Evolutionary conservation across 2,113 vertebrate genomes (phyloP), one percentile per base, ranked within the genome.

Genomic region (Sterrhoptilus dennistouni): DNA sequence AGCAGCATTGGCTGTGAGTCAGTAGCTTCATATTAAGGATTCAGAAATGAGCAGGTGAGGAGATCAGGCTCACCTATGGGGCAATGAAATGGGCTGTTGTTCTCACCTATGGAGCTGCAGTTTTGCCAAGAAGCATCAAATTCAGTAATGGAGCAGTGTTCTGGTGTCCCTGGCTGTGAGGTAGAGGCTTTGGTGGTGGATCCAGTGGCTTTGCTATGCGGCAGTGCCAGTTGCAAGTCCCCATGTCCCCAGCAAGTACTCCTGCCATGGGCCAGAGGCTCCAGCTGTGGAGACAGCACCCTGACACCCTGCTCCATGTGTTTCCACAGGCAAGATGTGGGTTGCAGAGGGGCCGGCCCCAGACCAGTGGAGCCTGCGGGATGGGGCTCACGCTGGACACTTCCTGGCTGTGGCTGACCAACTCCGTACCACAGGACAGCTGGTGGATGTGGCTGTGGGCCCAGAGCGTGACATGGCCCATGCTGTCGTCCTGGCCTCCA

Each of bases 271-370:
- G 27, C 56, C 27, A 23, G 49, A 56, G 40, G 35, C 60, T 72
- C 20, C n/a, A 83, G 36, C n/a, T 83, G 2, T 27, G 36, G 14
- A 57, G 22, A 17, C 1, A 6, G 23, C 42, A 17, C 38, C 64
- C 72, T 89, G 42, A 95, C 13, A 29, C 14, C 8, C 2, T 5
- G 2, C 33, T 52, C 53, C 2, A 0, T 40, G 28, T 93, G 45
- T 94, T 69, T 69, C 70, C 81, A 28, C 82, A 97, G 95, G 82
- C 53, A 45, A 49, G 61, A 96, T 97, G 96, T 97, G 96, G 96
- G 88, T 97, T 29, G 40, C 85, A 33, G 96, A 97, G 57, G 82
- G 57, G 15, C 82, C 95, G 0, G 53, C 85, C 23, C 78, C 92
- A 57, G 66, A 69, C 20, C 94, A 87, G 57, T 96, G 96, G 96